Percentiles rank a stretch among this genome's conserved stretches.
Evolutionary conservation across 2,113 vertebrate species (phyloP).

Genomic region (Mola mola): DNA sequence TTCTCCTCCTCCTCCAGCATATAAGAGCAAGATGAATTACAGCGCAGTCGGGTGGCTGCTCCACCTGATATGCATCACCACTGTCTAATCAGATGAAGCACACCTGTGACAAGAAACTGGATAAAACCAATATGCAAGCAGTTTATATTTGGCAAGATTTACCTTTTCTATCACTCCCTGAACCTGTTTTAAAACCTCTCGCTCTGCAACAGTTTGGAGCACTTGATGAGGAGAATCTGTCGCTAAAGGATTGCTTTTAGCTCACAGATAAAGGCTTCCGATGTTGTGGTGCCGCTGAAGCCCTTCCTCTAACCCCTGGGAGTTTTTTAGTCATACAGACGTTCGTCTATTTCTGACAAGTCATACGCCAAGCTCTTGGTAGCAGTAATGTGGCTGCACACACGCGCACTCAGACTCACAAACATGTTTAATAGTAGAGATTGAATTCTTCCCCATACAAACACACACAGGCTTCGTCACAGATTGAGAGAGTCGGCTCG

Average conservation of each 20-base stretch:
- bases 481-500: slow-evolving; percentile 72
- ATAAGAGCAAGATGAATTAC: slow-evolving; percentile 73
- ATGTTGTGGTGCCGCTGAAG: slow-evolving; percentile 60
- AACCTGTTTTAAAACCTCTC: slow-evolving; percentile 51
- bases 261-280: slow-evolving; percentile 63
- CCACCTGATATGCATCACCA: slow-evolving; percentile 68
- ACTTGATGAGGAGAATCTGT: slow-evolving; percentile 60
- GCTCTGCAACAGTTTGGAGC: slow-evolving; percentile 13
- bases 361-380: slow-evolving; percentile 64
- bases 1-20: slow-evolving; percentile 28
- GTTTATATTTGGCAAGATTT: slow-evolving; percentile 59
- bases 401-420: slow-evolving; percentile 24
- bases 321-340: slow-evolving; percentile 77
- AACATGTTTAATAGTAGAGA: slow-evolving; percentile 50
- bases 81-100: slow-evolving; percentile 73
- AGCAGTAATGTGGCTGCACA: slow-evolving; percentile 65
- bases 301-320: slow-evolving; percentile 58
- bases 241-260: slow-evolving; percentile 61
- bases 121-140: slow-evolving; percentile 68
- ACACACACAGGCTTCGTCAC: slow-evolving; percentile 64
- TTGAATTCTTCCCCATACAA: slow-evolving; percentile 46
- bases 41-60: slow-evolving; percentile 59
- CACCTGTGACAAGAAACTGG: slow-evolving; percentile 72
- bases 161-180: slow-evolving; percentile 37
- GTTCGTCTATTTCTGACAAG: slow-evolving; percentile 80